A percentile compares a stretch with the other conserved stretches of the same genome.
These are phyloP conservation scores for Megastigmus dorsalis DNA, from an alignment of 2,888 invertebrate genomes.

Conservation along the genomic window DNA sequence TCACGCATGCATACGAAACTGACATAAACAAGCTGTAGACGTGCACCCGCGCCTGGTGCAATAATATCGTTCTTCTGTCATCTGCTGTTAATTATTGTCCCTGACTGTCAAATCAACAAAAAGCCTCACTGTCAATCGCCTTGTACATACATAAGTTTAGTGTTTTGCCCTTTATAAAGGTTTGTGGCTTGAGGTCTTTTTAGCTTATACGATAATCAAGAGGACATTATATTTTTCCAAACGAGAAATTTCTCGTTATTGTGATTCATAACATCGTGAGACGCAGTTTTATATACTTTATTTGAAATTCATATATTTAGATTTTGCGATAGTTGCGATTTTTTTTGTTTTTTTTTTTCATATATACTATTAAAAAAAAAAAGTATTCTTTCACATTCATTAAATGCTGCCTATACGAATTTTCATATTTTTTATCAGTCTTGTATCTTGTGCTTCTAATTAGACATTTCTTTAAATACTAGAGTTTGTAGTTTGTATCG, in stretches of 20 bases:
- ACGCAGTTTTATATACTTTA: conserved; percentile 17
- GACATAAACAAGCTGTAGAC: conserved; percentile 43
- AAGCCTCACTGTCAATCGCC: background rate
- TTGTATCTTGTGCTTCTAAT: too few species aligned
- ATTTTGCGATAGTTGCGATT: too few species aligned
- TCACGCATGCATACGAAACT: conserved; percentile 5
- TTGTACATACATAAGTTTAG: background rate
- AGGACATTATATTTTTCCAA: background rate
- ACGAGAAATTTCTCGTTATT: background rate
- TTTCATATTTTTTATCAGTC: too few species aligned
- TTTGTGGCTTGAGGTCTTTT: background rate
- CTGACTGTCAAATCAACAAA: conserved; percentile 25
- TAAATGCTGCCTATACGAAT: too few species aligned
- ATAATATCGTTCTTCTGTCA: conserved; percentile 24
- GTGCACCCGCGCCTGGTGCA: conserved; percentile 1
- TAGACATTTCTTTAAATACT: too few species aligned
- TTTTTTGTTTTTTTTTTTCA: too few species aligned
- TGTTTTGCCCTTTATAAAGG: conserved; percentile 1
- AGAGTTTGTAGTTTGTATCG: too few species aligned
- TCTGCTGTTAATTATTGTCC: conserved; percentile 35
- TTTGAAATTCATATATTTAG: conserved; percentile 21
- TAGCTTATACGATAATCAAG: too few species aligned
- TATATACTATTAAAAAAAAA: too few species aligned
- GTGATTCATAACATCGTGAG: background rate
- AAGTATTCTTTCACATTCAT: too few species aligned